Conservation (phyloP, 2,888 invertebrate genomes). For the Ophion ventricosus region DNA sequence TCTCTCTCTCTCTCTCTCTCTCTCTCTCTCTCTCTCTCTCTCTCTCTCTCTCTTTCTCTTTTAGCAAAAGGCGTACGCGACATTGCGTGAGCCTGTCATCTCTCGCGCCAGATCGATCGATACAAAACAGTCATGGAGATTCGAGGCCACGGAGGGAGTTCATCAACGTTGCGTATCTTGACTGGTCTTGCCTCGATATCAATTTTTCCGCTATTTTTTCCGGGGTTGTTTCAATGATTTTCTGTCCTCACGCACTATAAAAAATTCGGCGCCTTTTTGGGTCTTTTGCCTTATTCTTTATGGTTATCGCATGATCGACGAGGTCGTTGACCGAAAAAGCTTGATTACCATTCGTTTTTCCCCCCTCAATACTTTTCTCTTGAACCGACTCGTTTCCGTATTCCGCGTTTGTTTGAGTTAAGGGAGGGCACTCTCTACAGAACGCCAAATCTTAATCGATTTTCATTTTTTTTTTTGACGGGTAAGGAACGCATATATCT, state of each 20-base stretch:
- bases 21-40: neutral
- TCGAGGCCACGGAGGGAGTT: neutral
- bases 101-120: slow-evolving; percentile 11
- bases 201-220: neutral
- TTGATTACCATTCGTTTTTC: neutral
- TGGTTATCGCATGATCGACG: neutral
- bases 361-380: neutral
- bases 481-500: no score
- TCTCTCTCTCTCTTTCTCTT: neutral
- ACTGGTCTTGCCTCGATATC: neutral
- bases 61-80: slow-evolving; percentile 63
- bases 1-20: neutral
- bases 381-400: neutral
- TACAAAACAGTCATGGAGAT: slow-evolving; percentile 13
- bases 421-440: no score
- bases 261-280: neutral
- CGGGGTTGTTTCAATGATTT: neutral
- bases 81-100: slow-evolving; percentile 37
- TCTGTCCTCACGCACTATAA: neutral
- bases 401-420: neutral
- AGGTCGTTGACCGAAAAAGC: neutral
- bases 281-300: neutral
- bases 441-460: no score
- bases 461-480: no score
- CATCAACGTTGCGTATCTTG: slow-evolving; percentile 3